phyloP scores from a whole-genome alignment of 1,140 invertebrate genomes.

The Penaeus vannamei region DNA sequence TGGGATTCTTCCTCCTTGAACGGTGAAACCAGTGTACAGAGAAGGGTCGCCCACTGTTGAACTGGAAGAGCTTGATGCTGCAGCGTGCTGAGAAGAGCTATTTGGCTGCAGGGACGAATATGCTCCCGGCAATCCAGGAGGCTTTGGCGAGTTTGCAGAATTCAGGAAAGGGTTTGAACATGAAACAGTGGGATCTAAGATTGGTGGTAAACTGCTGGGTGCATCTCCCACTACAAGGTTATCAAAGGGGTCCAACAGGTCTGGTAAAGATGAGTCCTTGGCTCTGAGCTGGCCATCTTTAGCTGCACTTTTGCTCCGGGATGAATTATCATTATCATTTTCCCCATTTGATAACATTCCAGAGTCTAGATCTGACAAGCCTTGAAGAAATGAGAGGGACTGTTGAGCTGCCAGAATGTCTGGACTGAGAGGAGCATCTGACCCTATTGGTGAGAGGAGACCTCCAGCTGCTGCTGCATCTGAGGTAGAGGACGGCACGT shows the following conservation, averaged over 20 bases:
- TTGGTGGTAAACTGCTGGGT: background rate
- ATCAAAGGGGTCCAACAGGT: slow-evolving; percentile 61
- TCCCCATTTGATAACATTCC: slow-evolving; percentile 69
- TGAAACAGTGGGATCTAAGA: slow-evolving; percentile 14
- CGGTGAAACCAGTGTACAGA: slow-evolving; percentile 80
- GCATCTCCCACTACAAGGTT: background rate
- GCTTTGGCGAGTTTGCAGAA: slow-evolving; percentile 73
- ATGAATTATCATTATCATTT: slow-evolving; percentile 70
- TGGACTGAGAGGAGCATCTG: slow-evolving; percentile 71
- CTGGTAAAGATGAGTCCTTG: slow-evolving; percentile 70
- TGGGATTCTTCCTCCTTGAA: slow-evolving; percentile 79
- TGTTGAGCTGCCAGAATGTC: slow-evolving; percentile 82
- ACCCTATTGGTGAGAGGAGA: slow-evolving; percentile 7
- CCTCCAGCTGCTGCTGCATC: background rate
- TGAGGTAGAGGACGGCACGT: slow-evolving; percentile 71
- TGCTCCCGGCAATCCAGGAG: slow-evolving; percentile 70
- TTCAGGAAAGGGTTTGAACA: slow-evolving; percentile 75
- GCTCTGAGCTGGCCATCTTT: slow-evolving; percentile 70
- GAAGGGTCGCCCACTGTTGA: slow-evolving; percentile 66
- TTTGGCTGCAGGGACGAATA: slow-evolving; percentile 2
- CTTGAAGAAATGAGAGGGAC: slow-evolving; percentile 82
- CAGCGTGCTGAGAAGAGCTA: background rate
- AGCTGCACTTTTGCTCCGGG: slow-evolving; percentile 54
- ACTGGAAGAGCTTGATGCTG: background rate
- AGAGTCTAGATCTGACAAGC: slow-evolving; percentile 75